These are phyloP conservation scores for Neomonachus schauinslandi DNA, from an alignment of 2,113 vertebrate species.

Conservation along the genomic window DNA sequence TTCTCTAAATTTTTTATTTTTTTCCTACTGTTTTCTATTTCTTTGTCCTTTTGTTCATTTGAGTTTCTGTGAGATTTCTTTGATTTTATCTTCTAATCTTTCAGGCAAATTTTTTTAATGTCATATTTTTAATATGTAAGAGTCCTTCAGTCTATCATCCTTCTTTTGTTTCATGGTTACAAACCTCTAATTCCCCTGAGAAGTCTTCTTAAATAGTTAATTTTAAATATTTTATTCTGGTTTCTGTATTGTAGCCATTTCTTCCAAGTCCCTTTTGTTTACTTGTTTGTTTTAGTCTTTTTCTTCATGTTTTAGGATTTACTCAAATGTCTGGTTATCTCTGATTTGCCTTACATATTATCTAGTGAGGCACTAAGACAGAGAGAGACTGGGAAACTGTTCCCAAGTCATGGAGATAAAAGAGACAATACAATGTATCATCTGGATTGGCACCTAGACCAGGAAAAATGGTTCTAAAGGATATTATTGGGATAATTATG, in stretches of 20 bases:
- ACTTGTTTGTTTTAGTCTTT: background rate
- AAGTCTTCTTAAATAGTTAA: background rate
- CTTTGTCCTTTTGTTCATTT: constrained; percentile 5
- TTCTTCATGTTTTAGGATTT: background rate
- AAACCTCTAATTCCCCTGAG: background rate
- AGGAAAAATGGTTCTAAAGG: background rate
- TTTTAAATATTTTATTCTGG: background rate
- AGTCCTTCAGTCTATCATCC: background rate
- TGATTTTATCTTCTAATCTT: background rate
- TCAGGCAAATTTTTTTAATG: background rate
- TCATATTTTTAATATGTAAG: background rate
- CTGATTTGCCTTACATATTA: background rate
- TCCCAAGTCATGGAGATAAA: background rate
- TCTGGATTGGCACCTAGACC: background rate
- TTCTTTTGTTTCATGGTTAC: background rate
- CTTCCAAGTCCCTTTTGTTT: background rate
- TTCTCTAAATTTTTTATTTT: background rate
- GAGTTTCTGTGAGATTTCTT: background rate
- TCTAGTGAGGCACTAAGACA: background rate
- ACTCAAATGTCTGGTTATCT: background rate
- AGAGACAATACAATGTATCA: background rate
- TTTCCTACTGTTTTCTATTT: background rate
- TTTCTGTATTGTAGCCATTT: background rate
- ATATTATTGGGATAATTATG: background rate
- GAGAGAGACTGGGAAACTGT: background rate